Conservation (phyloP, 2,113 vertebrate species). For the Pedionomus torquatus region DNA sequence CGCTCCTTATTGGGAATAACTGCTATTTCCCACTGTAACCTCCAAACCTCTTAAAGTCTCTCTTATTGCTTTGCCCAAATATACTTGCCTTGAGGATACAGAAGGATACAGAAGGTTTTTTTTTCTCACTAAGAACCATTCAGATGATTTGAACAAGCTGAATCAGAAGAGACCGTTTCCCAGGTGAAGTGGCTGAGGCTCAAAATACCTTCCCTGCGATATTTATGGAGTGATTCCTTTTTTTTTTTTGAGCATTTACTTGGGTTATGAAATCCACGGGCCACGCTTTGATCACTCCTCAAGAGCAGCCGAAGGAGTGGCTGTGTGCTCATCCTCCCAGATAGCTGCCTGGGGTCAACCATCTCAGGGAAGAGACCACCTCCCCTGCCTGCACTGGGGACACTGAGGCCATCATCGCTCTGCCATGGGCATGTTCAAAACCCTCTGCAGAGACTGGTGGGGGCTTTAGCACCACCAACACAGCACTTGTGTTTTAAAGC, state of each 20-base stretch:
- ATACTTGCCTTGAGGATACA: conserved; percentile 68
- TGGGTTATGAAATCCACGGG: background rate
- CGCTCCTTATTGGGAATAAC: conserved; percentile 70
- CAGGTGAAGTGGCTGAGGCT: background rate
- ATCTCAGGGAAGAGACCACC: background rate
- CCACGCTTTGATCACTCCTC: background rate
- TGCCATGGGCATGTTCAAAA: fast-evolving
- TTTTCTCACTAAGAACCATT: background rate
- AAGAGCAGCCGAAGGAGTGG: background rate
- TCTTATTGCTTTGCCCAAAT: conserved; percentile 67
- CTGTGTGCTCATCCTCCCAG: background rate
- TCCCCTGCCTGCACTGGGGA: background rate
- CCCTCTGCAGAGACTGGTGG: fast-evolving
- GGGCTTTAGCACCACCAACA: background rate
- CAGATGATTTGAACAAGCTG: conserved; percentile 44
- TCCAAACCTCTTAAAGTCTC: conserved; percentile 61
- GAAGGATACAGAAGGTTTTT: background rate
- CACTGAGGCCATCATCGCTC: fast-evolving
- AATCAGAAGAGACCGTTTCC: conserved; percentile 45
- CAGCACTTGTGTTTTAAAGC: background rate
- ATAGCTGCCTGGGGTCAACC: background rate
- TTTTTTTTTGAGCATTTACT: background rate
- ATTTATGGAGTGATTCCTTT: background rate
- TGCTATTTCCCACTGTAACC: conserved; percentile 66
- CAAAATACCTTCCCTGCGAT: background rate